A percentile compares a stretch with the other conserved stretches of the same genome.
phyloP scores from a whole-genome alignment of 2,888 invertebrate genomes.

The Strigamia transsilvanica region DNA sequence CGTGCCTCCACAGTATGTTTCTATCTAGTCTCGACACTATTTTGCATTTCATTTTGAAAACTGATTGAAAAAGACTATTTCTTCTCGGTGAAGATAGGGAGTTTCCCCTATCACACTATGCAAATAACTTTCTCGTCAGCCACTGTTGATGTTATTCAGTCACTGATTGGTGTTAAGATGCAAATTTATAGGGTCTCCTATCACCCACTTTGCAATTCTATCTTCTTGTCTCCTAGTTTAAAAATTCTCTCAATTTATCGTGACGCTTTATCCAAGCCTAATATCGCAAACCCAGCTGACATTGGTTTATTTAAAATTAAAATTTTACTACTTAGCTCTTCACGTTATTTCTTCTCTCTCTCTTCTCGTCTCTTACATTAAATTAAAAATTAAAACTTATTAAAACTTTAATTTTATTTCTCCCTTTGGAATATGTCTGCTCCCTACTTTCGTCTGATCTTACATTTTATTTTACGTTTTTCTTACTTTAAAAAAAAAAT shows the following conservation, averaged over 20 bases:
- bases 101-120: conserved; percentile 47
- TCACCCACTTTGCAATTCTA: conserved; percentile 49
- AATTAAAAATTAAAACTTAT: conserved; percentile 46
- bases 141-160: conserved; percentile 44
- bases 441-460: neutral
- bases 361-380: conserved; percentile 14
- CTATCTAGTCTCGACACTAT: neutral
- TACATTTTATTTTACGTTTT: neutral
- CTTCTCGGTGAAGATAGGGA: conserved; percentile 44
- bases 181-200: conserved; percentile 47
- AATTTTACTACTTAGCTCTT: conserved; percentile 24
- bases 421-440: neutral
- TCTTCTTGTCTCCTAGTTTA: conserved; percentile 42
- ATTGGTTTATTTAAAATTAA: conserved; percentile 43
- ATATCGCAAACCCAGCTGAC: conserved; percentile 43
- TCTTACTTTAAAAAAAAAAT: neutral
- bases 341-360: conserved; percentile 13
- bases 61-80: conserved; percentile 48
- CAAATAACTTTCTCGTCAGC: conserved; percentile 49
- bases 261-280: conserved; percentile 28
- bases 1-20: neutral
- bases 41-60: conserved; percentile 47
- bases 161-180: conserved; percentile 48
- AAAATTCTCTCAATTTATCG: conserved; percentile 45
- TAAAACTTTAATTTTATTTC: conserved; percentile 43